phyloP scores from a whole-genome alignment of 1,140 invertebrate genomes.

The Mylabris phalerata region DNA sequence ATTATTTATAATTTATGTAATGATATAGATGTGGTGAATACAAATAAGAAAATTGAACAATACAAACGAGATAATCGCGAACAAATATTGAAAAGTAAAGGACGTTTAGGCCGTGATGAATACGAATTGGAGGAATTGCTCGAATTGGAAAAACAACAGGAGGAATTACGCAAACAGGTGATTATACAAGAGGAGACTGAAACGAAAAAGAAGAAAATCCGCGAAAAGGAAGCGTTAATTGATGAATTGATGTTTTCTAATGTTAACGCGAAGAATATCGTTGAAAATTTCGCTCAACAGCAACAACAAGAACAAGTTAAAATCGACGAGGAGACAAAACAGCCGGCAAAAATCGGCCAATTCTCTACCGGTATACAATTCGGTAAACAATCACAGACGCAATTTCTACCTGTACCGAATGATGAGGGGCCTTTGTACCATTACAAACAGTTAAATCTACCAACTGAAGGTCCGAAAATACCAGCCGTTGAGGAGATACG shows the following conservation, averaged over 20 bases:
- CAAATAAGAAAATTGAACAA: conserved; percentile 86
- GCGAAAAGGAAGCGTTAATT: conserved; percentile 83
- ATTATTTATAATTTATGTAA: conserved; percentile 90
- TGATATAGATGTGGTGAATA: conserved; percentile 83
- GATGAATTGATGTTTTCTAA: conserved; percentile 93
- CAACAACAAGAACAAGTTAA: conserved; percentile 57
- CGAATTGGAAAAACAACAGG: conserved; percentile 72
- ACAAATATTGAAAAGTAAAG: conserved; percentile 80
- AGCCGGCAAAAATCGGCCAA: conserved; percentile 50
- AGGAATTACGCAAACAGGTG: conserved; percentile 58
- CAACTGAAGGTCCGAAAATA: conserved; percentile 65
- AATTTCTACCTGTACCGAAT: conserved; percentile 58
- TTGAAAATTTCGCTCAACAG: conserved; percentile 69
- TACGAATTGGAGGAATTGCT: conserved; percentile 82
- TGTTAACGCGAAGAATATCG: conserved; percentile 77
- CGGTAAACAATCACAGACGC: conserved; percentile 47
- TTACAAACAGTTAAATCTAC: conserved; percentile 55
- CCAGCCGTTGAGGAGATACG: conserved; percentile 61
- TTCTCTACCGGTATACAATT: conserved; percentile 80
- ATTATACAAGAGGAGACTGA: conserved; percentile 58
- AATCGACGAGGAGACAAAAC: conserved; percentile 35
- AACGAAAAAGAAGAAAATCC: conserved; percentile 73
- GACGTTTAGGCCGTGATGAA: conserved; percentile 61
- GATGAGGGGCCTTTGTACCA: conserved; percentile 69
- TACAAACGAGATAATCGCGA: conserved; percentile 94